These are phyloP conservation scores for Galago senegalensis DNA, from an alignment of 2,797 vertebrate species.

Conservation along the genomic window DNA sequence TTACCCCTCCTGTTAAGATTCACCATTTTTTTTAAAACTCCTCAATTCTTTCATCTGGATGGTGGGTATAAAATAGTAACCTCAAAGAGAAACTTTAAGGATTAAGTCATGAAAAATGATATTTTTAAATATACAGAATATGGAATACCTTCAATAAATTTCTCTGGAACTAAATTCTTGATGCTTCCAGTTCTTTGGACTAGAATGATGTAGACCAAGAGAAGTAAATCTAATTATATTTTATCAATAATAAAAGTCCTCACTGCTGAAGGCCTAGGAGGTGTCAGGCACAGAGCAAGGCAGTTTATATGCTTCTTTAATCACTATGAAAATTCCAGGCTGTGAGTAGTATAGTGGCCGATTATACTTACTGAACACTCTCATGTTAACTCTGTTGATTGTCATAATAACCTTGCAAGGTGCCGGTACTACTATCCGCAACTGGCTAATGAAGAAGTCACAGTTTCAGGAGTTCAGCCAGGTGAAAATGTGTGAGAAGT, in stretches of 20 bases:
- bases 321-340: not conserved
- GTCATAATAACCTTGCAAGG: not conserved
- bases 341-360: not conserved
- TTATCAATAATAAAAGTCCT: not conserved
- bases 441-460: not conserved
- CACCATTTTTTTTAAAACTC: not conserved
- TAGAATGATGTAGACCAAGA: not conserved
- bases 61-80: not conserved
- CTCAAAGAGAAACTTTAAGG: slow-evolving; percentile 5
- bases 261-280: not conserved
- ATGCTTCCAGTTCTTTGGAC: not conserved
- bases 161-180: not conserved
- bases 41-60: not conserved
- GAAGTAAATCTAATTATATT: not conserved
- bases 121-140: slow-evolving; percentile 4
- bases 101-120: not conserved
- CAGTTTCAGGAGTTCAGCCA: not conserved
- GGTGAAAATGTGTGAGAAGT: not conserved
- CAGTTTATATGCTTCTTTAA: not conserved
- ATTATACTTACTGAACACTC: not conserved
- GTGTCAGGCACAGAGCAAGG: not conserved
- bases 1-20: not conserved
- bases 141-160: not conserved
- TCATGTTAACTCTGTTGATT: not conserved
- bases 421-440: not conserved